Percentiles rank a stretch among this genome's conserved stretches.
Conservation (phyloP, 2,113 vertebrate genomes). For the Macquaria australasica region DNA sequence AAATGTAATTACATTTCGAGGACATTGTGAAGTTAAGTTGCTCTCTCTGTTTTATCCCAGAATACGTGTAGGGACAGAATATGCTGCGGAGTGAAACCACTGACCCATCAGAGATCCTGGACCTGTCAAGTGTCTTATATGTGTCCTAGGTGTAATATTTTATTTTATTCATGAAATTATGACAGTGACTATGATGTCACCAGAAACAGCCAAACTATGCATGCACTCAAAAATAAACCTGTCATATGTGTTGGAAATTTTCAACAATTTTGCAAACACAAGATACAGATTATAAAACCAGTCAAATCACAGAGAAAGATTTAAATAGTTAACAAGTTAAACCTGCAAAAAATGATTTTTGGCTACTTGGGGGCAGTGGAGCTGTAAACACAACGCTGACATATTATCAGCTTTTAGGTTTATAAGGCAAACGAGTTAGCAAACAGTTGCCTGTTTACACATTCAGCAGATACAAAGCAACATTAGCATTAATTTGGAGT, state of each 20-base stretch:
- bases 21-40: not conserved
- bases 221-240: not conserved
- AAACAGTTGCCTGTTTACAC: too few relatives aligned
- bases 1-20: not conserved
- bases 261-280: not conserved
- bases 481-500: too few relatives aligned
- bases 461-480: too few relatives aligned
- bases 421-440: not conserved
- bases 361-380: not conserved
- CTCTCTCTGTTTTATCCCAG: not conserved
- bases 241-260: not conserved
- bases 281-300: not conserved
- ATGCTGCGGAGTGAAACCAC: too few relatives aligned
- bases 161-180: not conserved
- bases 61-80: not conserved
- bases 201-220: not conserved
- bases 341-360: not conserved
- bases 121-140: not conserved
- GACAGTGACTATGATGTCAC: not conserved
- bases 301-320: not conserved
- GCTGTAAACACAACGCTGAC: not conserved
- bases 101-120: not conserved
- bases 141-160: not conserved
- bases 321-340: not conserved
- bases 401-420: not conserved